A percentile compares a stretch with the other conserved stretches of the same genome.
phyloP scores from a whole-genome alignment of 2,888 invertebrate genomes.

The Synanthedon formicaeformis region DNA sequence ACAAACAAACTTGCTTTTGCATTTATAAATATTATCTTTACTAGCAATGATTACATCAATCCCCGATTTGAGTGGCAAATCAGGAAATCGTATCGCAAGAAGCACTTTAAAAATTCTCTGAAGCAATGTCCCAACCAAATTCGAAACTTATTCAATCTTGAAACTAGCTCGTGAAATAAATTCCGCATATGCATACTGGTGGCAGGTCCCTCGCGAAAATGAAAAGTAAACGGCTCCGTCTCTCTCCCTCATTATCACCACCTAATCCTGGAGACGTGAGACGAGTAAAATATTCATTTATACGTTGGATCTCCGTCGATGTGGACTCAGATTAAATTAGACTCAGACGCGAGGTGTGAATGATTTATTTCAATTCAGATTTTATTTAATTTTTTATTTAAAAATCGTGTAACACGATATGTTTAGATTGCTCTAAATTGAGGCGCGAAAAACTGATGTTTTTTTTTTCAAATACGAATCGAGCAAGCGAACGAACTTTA shows the following conservation, averaged over 20 bases:
- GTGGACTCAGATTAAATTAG: background rate
- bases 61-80: too few species aligned
- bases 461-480: too few species aligned
- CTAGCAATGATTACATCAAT: too few species aligned
- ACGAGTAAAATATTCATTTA: constrained; percentile 28
- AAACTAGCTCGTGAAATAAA: constrained; percentile 10
- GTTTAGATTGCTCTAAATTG: too few species aligned
- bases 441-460: too few species aligned
- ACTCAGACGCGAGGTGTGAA: background rate
- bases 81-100: too few species aligned
- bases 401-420: too few species aligned
- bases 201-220: constrained; percentile 18
- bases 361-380: background rate
- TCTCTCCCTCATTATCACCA: constrained; percentile 25
- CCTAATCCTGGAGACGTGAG: constrained; percentile 27
- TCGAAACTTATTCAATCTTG: constrained; percentile 20
- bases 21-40: too few species aligned
- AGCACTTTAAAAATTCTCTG: constrained; percentile 2
- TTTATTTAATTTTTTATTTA: background rate
- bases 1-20: too few species aligned
- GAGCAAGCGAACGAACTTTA: too few species aligned
- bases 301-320: background rate
- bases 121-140: constrained; percentile 14
- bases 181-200: constrained; percentile 13
- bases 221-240: constrained; percentile 36